A percentile compares a stretch with the other conserved stretches of the same genome.
Evolutionary conservation across 2,888 invertebrate species (phyloP).

Genomic region (Glomeris marginata): DNA sequence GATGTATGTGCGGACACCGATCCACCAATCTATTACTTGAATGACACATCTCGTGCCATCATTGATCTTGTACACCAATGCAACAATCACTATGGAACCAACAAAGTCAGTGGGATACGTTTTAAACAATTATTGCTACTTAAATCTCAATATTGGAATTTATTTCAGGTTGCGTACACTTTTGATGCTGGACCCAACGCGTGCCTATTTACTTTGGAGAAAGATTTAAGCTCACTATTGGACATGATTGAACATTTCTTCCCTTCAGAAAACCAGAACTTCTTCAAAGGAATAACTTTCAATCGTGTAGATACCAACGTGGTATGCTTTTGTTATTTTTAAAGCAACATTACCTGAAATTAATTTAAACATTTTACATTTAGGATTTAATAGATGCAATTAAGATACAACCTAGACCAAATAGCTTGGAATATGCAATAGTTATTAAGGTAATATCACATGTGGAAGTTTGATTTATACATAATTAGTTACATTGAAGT

Average conservation of each 20-base stretch:
- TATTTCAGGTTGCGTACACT: slow-evolving; percentile 67
- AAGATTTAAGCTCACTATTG: slow-evolving; percentile 53
- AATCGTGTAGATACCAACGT: not conserved
- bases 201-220: slow-evolving; percentile 65
- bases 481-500: not conserved
- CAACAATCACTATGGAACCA: slow-evolving; percentile 49
- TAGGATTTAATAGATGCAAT: slow-evolving; percentile 1
- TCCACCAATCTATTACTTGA: slow-evolving; percentile 89
- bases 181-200: slow-evolving; percentile 99
- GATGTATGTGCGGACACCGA: slow-evolving; percentile 82
- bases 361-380: not conserved
- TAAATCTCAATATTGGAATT: not conserved
- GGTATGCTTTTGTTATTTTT: not conserved
- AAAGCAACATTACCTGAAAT: no score
- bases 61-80: slow-evolving; percentile 65
- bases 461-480: not conserved
- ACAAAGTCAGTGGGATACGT: slow-evolving; percentile 37
- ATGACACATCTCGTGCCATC: slow-evolving; percentile 66
- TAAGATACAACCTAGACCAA: slow-evolving; percentile 32
- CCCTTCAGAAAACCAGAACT: slow-evolving; percentile 40
- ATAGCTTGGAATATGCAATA: slow-evolving; percentile 63
- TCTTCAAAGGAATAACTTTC: slow-evolving; percentile 40
- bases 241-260: slow-evolving; percentile 53
- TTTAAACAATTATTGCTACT: slow-evolving; percentile 4
- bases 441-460: slow-evolving; percentile 57